Evolutionary conservation across 2,113 vertebrate species (phyloP).

Genomic region (Neomonachus schauinslandi): DNA sequence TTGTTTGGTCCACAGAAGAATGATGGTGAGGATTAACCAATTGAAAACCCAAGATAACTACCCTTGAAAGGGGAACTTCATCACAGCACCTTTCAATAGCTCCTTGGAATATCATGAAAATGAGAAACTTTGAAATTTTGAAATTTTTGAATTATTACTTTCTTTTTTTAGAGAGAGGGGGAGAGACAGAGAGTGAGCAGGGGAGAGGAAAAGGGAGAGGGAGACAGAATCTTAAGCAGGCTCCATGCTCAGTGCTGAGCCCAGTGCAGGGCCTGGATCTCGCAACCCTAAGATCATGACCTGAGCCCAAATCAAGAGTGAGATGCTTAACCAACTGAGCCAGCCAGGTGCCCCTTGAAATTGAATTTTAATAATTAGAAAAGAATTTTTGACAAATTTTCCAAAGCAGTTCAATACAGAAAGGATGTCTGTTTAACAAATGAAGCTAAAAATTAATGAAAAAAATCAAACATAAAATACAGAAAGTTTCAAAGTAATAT

Average conservation of each 20-base stretch:
- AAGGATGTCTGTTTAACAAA: not conserved
- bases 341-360: not conserved
- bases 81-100: not conserved
- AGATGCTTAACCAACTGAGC: not conserved
- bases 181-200: not conserved
- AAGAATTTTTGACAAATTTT: not conserved
- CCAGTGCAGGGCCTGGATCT: not conserved
- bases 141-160: not conserved
- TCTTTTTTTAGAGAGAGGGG: not conserved
- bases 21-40: not conserved
- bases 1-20: not conserved
- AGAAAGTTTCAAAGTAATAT: not conserved
- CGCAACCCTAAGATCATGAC: not conserved
- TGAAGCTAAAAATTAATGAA: not conserved
- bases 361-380: not conserved
- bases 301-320: not conserved
- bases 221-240: not conserved
- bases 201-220: not conserved
- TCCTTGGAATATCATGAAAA: not conserved
- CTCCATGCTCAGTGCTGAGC: not conserved
- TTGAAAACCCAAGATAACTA: not conserved
- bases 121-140: not conserved
- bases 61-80: not conserved
- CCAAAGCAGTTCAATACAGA: not conserved
- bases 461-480: not conserved